Base-by-base conservation (phyloP, 2,888 invertebrate genomes). In the Galerucella calmariensis region DNA sequence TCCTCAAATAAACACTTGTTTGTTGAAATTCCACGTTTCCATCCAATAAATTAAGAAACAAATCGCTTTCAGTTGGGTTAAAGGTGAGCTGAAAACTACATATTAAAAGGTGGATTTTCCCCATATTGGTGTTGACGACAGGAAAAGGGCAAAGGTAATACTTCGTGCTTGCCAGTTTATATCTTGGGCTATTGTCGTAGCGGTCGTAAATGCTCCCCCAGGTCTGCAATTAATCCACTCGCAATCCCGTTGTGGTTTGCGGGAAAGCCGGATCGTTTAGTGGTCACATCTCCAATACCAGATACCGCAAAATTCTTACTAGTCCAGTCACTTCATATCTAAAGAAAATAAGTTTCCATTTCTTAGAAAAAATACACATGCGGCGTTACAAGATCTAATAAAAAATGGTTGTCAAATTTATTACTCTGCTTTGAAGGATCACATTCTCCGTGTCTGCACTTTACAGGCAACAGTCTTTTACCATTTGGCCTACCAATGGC, bases 201-300 rank as follows among this genome's bases (percentile, higher is more conserved):
- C 79, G 79, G 80, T 81, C 77, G 83, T 84, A 85, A 86, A 85
- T 82, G 85, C 79, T 85, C 85, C 85, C 85, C 80, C 79, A 82
- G 85, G 86, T 81, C 85, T 82, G 83, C 85, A 86, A 86, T 86
- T 86, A 86, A 86, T 86, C 85, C 85, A 83, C 80, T 82, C 76
- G 82, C 83, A 83, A 84, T 84, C 85, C 85, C 80, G 80, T 79
- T 79, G 82, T 80, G 81, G 85, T 83, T 83, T 81, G 83, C 79
- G 84, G 83, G 80, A 81, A 83, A 83, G 81, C 83, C 77, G 81
- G 83, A 81, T 80, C 81, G 82, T 82, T 85, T 84, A 82, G 84
- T 81, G 85, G 85, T 85, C 85, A 84, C 67, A 72, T 80, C 81
- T 79, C 76, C 58, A 72, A 79, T 78, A 80, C 78, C 72, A 69